phyloP scores from a whole-genome alignment of 2,113 vertebrate genomes.

The Sula dactylatra region DNA sequence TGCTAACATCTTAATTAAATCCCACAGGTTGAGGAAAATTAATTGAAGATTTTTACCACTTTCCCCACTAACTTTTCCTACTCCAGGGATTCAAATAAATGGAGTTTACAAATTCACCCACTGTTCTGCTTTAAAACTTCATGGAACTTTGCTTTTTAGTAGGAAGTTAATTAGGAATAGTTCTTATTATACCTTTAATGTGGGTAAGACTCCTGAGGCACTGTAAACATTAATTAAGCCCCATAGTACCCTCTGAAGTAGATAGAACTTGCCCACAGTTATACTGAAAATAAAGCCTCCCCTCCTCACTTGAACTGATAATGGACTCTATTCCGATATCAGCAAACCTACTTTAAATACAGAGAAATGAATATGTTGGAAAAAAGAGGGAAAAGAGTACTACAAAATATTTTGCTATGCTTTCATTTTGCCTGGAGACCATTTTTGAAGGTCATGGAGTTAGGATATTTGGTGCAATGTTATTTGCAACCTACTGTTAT shows the following conservation, averaged over 20 bases:
- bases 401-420: neutral
- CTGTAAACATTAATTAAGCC: conserved; percentile 56
- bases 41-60: conserved; percentile 49
- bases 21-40: conserved; percentile 48
- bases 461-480: neutral
- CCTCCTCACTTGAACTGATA: neutral
- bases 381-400: neutral
- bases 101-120: conserved; percentile 33
- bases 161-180: conserved; percentile 56
- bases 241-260: conserved; percentile 17
- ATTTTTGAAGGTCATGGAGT: neutral
- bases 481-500: neutral
- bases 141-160: conserved; percentile 43
- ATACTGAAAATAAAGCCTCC: neutral
- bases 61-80: conserved; percentile 34
- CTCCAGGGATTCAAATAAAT: conserved; percentile 51
- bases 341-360: neutral
- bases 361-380: neutral
- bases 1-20: conserved; percentile 52
- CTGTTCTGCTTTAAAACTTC: conserved; percentile 40
- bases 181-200: conserved; percentile 37
- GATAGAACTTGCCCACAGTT: neutral
- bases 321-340: neutral
- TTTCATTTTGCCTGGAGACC: neutral
- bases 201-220: conserved; percentile 37